phyloP scores from a whole-genome alignment of 2,797 vertebrate genomes.

The Leucoraja ocellata region DNA sequence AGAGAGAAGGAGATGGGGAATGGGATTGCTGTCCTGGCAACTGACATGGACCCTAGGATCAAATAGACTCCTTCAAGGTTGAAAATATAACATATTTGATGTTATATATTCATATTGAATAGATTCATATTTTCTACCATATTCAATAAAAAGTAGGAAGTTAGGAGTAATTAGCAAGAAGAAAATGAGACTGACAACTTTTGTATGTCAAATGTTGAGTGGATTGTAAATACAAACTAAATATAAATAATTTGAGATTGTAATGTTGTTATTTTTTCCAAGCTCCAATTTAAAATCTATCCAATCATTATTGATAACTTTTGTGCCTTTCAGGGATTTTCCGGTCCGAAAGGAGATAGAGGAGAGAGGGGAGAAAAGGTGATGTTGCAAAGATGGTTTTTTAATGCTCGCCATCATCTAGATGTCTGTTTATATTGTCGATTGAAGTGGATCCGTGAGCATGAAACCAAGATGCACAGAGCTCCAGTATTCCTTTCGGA shows the following conservation, averaged over 20 bases:
- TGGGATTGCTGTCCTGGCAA: too few relatives aligned
- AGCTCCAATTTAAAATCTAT: conserved; percentile 10
- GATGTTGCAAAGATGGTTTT: conserved; percentile 45
- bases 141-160: background rate
- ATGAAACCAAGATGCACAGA: conserved; percentile 14
- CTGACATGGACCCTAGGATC: too few relatives aligned
- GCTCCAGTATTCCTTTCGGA: conserved; percentile 34
- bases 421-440: background rate
- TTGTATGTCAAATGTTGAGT: background rate
- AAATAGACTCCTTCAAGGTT: too few relatives aligned
- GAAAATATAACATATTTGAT: too few relatives aligned
- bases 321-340: conserved; percentile 84
- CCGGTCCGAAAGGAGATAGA: conserved; percentile 89
- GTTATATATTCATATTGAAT: too few relatives aligned
- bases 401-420: background rate
- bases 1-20: too few relatives aligned
- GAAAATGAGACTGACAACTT: background rate
- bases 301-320: conserved; percentile 46
- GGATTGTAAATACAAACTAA: background rate
- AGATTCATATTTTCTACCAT: too few relatives aligned
- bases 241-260: background rate
- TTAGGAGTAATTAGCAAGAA: background rate
- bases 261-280: background rate
- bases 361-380: conserved; percentile 99
- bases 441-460: conserved; percentile 6